Base-by-base conservation (phyloP, 2,113 vertebrate species). In the Todiramphus saurophagus region DNA sequence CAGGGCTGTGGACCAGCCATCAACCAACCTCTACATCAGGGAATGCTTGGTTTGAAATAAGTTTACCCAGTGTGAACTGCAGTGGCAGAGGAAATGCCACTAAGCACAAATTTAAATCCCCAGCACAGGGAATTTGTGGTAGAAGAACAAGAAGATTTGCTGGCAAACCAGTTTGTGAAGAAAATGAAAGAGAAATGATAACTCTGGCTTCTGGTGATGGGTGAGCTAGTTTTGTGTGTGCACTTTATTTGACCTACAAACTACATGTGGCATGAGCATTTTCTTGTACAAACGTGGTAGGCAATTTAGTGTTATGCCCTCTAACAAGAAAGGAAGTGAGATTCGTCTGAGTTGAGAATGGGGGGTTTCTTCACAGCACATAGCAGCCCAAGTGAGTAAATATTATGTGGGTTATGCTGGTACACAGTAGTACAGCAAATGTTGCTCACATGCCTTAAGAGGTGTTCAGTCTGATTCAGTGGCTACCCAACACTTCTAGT, bases 361-460 rank as follows among this genome's bases (percentile, higher is more conserved):
- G 16, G 35, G 67, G 85, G 48, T 72, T 96, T 82, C 81, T 92
- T 89, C 58, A 44, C 31, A 33, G 66, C n/a, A 69, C 46, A 30
- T 19, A 79, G 70, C 50, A 89, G 72, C 30, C 73, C 55, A 73
- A 85, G 50, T 39, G 43, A 58, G n/a, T 69, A 90, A 91, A 64
- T 87, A 73, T 44, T 93, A 27, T 79, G 87, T 50, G 92, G 69
- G 77, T 69, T 95, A 53, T 83, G n/a, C 81, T 94, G 83, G 87
- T 97, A 94, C 81, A 74, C 55, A 73, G 86, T 89, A 93, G 58
- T 92, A 92, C 80, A 84, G 44, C 89, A 87, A 79, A 66, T 46
- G 20, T 66, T 96, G 31, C 78, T 91, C 25, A 67, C 58, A 50
- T 33, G 81, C 31, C 64, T 91, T 91, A 76, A 55, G 83, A 91